These are phyloP conservation scores for Venturia canescens DNA, from an alignment of 1,140 invertebrate species.

Conservation along the genomic window DNA sequence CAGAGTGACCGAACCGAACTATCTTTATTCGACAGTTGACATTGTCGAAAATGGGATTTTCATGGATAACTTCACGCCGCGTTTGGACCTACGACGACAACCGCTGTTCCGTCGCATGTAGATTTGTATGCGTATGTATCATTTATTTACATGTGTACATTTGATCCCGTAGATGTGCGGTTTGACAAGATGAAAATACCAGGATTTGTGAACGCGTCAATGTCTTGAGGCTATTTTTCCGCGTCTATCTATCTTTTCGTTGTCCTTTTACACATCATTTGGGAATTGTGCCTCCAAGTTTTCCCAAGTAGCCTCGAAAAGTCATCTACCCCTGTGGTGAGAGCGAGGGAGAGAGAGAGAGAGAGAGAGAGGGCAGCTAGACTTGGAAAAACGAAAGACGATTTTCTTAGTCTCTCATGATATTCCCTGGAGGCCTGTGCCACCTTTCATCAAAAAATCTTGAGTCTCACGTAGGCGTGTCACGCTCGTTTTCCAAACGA, in stretches of 20 bases:
- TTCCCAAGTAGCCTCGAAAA: not conserved
- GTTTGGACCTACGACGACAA: constrained; percentile 56
- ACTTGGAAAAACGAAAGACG: not conserved
- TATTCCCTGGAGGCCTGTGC: not conserved
- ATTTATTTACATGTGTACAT: constrained; percentile 2
- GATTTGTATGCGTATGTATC: not conserved
- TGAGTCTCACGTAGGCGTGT: constrained; percentile 47
- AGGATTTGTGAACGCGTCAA: not conserved
- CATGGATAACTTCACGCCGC: constrained; percentile 71
- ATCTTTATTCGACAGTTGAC: constrained; percentile 68
- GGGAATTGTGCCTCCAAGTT: not conserved
- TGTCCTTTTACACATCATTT: not conserved
- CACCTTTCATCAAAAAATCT: constrained; percentile 37
- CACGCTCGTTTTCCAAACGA: constrained; percentile 50
- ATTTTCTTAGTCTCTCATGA: not conserved
- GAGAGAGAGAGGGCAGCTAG: not conserved
- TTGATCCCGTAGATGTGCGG: not conserved
- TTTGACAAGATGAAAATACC: not conserved
- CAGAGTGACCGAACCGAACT: constrained; percentile 37
- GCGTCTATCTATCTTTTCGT: not conserved
- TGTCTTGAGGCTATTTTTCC: not conserved
- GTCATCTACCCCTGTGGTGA: not conserved
- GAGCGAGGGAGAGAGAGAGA: not conserved
- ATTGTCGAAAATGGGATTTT: constrained; percentile 68
- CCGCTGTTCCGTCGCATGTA: constrained; percentile 5